phyloP scores from a whole-genome alignment of 2,888 invertebrate species.

The Mythimna ferrago region DNA sequence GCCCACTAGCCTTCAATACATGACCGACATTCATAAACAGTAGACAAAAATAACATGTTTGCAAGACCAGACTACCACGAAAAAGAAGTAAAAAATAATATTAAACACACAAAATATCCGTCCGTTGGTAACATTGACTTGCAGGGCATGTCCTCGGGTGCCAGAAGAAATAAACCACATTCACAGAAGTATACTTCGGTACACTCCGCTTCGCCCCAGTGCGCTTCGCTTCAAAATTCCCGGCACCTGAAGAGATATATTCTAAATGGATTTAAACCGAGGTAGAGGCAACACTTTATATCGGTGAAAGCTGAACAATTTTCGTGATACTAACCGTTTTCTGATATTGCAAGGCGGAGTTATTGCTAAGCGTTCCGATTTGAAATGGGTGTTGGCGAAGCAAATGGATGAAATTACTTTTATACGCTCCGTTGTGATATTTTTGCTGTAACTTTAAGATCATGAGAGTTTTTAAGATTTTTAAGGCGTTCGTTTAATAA shows the following conservation, averaged over 20 bases:
- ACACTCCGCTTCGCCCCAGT: conserved; percentile 24
- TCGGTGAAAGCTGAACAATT: conserved; percentile 61
- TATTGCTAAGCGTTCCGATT: conserved; percentile 54
- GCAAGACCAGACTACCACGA: neutral
- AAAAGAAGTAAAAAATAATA: conserved; percentile 2
- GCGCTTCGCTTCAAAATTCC: conserved; percentile 50
- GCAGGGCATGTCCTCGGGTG: conserved; percentile 20
- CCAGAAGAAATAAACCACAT: conserved; percentile 53
- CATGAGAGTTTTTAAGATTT: neutral
- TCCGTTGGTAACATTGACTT: conserved; percentile 17
- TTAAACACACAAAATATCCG: conserved; percentile 19
- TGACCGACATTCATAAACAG: neutral
- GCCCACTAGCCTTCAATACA: neutral
- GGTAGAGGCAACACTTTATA: conserved; percentile 61
- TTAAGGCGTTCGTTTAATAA: neutral
- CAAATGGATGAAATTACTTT: conserved; percentile 42
- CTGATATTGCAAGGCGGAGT: conserved; percentile 59
- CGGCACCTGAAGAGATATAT: conserved; percentile 61
- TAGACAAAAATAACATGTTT: neutral
- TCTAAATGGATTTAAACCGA: conserved; percentile 65
- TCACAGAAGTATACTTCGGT: conserved; percentile 43
- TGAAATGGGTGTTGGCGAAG: conserved; percentile 47
- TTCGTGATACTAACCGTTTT: conserved; percentile 62
- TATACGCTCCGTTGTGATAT: conserved; percentile 17
- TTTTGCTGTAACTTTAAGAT: neutral